Evolutionary conservation across 2,888 invertebrate species (phyloP).

Genomic region (Drosophila basisetae): DNA sequence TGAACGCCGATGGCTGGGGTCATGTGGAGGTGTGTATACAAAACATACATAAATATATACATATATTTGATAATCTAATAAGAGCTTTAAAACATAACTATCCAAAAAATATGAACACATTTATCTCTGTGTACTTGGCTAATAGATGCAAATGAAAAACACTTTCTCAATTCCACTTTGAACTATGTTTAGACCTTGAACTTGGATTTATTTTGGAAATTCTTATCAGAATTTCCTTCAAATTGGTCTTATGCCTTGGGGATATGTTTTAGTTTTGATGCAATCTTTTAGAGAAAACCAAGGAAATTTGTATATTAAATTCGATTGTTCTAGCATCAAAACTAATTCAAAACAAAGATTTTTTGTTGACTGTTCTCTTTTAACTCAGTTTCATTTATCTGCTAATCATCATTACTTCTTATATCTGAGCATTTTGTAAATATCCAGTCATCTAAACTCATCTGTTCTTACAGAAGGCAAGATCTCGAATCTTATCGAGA

Average conservation of each 20-base stretch:
- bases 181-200: background rate
- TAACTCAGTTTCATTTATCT: background rate
- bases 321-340: background rate
- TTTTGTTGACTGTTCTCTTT: background rate
- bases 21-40: conserved; percentile 89
- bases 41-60: conserved; percentile 9
- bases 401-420: background rate
- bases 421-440: background rate
- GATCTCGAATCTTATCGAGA: background rate
- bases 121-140: background rate
- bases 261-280: background rate
- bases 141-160: background rate
- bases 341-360: background rate
- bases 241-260: background rate
- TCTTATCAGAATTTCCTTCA: background rate
- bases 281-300: background rate
- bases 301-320: background rate
- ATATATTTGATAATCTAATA: conserved; percentile 3
- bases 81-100: conserved; percentile 7
- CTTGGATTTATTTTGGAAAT: background rate
- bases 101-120: conserved; percentile 1
- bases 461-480: background rate
- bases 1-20: conserved; percentile 93
- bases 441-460: background rate
- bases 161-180: background rate